Evolutionary conservation across 2,888 invertebrate species (phyloP).

Genomic region (Empis livida): DNA sequence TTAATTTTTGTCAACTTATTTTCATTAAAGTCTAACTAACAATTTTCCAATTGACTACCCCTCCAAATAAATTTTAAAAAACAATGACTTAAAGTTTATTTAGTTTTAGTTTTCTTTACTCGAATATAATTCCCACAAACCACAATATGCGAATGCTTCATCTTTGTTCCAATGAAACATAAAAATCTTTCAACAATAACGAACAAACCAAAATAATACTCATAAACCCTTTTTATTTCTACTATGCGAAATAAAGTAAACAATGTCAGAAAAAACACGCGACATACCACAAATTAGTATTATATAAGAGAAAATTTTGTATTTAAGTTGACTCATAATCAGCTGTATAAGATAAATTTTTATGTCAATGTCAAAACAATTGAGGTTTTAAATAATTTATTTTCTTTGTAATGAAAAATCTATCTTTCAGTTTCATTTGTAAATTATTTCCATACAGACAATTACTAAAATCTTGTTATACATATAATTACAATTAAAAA

Average conservation of each 20-base stretch:
- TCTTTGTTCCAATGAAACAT: too few species aligned
- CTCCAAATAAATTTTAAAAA: too few species aligned
- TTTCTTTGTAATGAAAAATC: too few species aligned
- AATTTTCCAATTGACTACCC: too few species aligned
- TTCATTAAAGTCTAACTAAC: too few species aligned
- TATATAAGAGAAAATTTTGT: background rate
- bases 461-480: background rate
- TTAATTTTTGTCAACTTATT: too few species aligned
- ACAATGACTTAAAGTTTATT: too few species aligned
- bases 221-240: background rate
- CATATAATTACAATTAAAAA: background rate
- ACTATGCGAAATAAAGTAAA: background rate
- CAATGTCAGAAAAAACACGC: conserved; percentile 3
- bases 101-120: too few species aligned
- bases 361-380: conserved; percentile 13
- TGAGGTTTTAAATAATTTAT: too few species aligned
- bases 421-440: too few species aligned
- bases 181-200: background rate
- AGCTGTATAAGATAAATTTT: conserved; percentile 1
- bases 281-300: background rate
- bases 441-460: background rate
- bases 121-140: background rate
- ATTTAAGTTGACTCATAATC: background rate
- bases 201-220: background rate
- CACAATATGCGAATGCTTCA: too few species aligned